Conservation (phyloP, 2,797 vertebrate genomes). For the Coranthus polyacanthus region DNA sequence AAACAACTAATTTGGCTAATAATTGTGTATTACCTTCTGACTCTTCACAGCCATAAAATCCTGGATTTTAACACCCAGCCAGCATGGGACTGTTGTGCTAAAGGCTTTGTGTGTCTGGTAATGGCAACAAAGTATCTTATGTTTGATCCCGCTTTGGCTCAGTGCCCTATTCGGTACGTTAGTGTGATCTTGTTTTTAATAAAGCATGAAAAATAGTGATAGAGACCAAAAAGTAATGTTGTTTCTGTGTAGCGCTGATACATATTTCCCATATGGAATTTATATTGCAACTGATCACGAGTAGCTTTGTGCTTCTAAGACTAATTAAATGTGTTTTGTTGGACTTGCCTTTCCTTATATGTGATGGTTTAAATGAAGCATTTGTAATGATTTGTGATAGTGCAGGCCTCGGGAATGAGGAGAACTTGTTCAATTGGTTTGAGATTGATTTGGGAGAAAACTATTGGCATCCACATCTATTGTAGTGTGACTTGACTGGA, state of each 20-base stretch:
- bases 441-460: slow-evolving; percentile 39
- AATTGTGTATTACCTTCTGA: slow-evolving; percentile 79
- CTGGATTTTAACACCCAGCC: slow-evolving; percentile 76
- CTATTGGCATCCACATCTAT: slow-evolving; percentile 36
- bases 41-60: slow-evolving; percentile 73
- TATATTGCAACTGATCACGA: too few relatives aligned
- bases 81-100: slow-evolving; percentile 62
- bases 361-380: too few relatives aligned
- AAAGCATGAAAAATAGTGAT: slow-evolving; percentile 18
- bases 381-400: slow-evolving; percentile 27
- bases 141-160: slow-evolving; percentile 58
- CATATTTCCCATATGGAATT: too few relatives aligned
- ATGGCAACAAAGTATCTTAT: slow-evolving; percentile 64
- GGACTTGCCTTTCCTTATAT: too few relatives aligned
- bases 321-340: too few relatives aligned
- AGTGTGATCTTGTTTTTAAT: slow-evolving; percentile 57
- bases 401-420: slow-evolving; percentile 9
- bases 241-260: too few relatives aligned
- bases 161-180: slow-evolving; percentile 35
- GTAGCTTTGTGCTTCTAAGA: too few relatives aligned
- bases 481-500: slow-evolving; percentile 46
- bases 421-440: slow-evolving; percentile 44
- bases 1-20: slow-evolving; percentile 86
- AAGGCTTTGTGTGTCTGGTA: slow-evolving; percentile 72
- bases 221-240: too few relatives aligned